Conservation (phyloP, 2,797 vertebrate species). For the Mallotus villosus region DNA sequence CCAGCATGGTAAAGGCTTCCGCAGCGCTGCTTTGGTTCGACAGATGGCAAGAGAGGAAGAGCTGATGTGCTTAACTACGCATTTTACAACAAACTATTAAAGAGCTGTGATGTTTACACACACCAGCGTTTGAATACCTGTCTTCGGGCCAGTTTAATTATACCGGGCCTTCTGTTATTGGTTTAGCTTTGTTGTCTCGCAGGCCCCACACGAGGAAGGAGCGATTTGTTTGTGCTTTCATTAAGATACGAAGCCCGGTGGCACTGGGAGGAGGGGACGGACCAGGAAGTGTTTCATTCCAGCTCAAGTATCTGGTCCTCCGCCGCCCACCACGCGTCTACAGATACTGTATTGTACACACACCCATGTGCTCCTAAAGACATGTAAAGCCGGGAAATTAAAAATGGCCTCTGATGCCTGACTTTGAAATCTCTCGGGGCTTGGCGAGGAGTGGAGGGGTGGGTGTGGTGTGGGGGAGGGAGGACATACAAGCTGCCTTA, state of each 20-base stretch:
- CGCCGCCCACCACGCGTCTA: conserved; percentile 38
- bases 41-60: conserved; percentile 79
- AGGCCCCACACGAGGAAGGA: conserved; percentile 68
- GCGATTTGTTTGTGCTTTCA: conserved; percentile 79
- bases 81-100: conserved; percentile 86
- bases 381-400: conserved; percentile 75
- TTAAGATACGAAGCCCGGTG: conserved; percentile 74
- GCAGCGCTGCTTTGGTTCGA: conserved; percentile 74
- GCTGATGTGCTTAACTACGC: conserved; percentile 82
- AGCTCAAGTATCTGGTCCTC: conserved; percentile 35
- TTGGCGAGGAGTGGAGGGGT: conserved; percentile 46
- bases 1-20: conserved; percentile 66
- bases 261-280: conserved; percentile 43
- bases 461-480: conserved; percentile 39
- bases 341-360: conserved; percentile 66
- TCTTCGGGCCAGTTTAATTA: conserved; percentile 87
- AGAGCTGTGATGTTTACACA: conserved; percentile 82
- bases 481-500: conserved; percentile 45
- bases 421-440: conserved; percentile 77
- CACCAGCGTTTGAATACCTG: conserved; percentile 83
- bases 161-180: conserved; percentile 82
- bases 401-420: conserved; percentile 71
- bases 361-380: conserved; percentile 71
- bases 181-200: conserved; percentile 78
- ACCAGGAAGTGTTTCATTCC: conserved; percentile 44